Evolutionary conservation across 2,888 invertebrate genomes (phyloP), one percentile per base, ranked within the genome.

Genomic region (Metopia argyrocephala): DNA sequence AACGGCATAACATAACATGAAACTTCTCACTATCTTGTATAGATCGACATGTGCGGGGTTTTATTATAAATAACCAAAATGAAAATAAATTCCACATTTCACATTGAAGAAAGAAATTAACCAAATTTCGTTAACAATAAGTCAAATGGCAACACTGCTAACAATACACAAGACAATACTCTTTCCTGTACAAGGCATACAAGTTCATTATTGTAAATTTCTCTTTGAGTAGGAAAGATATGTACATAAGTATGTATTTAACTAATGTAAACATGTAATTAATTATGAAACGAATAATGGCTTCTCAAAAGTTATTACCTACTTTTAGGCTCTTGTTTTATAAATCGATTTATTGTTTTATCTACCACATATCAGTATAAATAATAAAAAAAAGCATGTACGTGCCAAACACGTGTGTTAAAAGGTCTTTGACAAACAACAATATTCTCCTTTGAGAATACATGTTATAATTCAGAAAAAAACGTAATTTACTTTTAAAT

Each of bases 261-360:
- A 18, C 46, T 31, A 38, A 25, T 20, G 18, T 48, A 28, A 69
- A 62, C 23, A 62, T 18, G 48, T 61, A 48, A 62, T 69, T 62
- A 76, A 62, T 76, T 64, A 76, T 70, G 20, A 69, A 69, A 25
- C 65, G 31, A 62, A 3, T 68, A 76, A 69, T 57, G 69, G 64
- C 23, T 48, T 50, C 25, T 69, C 57, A 57, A 56, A 62, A 38
- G 0, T 48, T 15, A 62, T 31, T 38, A 48, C 20, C 48, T 31
- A 23, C 9, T 46, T 18, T 18, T 45, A 52, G 66, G 61, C 23
- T 21, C 5, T 31, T 27, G n/a, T 23, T 27, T 46, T 38, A 38
- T 38, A 38, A 27, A 69, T 76, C 31, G 52, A 75, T 66, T 66
- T 66, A 52, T 65, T 28, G 28, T 28, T 1, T 38, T 38, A n/a